Base-by-base conservation (phyloP, 1,140 invertebrate genomes). In the Colletes latitarsis region DNA sequence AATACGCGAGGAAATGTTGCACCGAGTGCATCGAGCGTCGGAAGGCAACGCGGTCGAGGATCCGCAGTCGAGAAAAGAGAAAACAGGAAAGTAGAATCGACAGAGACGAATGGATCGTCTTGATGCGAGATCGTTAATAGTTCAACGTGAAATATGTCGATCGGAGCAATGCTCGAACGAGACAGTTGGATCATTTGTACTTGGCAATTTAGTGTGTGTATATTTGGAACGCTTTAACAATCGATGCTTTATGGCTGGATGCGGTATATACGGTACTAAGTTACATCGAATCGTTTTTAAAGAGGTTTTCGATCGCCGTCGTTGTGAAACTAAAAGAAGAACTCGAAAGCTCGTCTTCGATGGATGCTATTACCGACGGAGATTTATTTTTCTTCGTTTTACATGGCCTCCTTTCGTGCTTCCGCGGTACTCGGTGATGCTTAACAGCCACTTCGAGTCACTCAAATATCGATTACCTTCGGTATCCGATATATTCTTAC, bases 121-220 rank as follows among this genome's bases (percentile, higher is more conserved):
- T 21, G 73, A 66, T 66, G 39, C 9, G 30, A 19, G 73, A 55
- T n/a, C 30, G 68, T 80, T 80, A 82, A 80, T 66, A 67, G 19
- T 10, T 72, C n/a, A 53, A 9, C 52, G 52, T 58, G 76, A 72
- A 73, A 73, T 73, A 73, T 62, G 58, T 73, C 71, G 57, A 58
- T 73, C n/a, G 71, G 57, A 21, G 49, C 46, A 43, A 17, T 52
- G 21, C 58, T 71, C 57, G 30, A 41, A 14, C 21, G 58, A 53
- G 10, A 17, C 39, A 21, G n/a, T 41, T 53, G 12, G 49, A 72
- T 82, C 66, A 81, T 63, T 81, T 78, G 60, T 81, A 62, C 64
- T 10, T 67, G 70, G 57, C 70, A 72, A 30, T 62, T 72, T n/a
- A 15, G 30, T 21, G 43, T 57, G 19, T 12, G 57, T 62, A 57